Base-by-base conservation (phyloP, 2,113 vertebrate genomes). In the Pungitius pungitius region DNA sequence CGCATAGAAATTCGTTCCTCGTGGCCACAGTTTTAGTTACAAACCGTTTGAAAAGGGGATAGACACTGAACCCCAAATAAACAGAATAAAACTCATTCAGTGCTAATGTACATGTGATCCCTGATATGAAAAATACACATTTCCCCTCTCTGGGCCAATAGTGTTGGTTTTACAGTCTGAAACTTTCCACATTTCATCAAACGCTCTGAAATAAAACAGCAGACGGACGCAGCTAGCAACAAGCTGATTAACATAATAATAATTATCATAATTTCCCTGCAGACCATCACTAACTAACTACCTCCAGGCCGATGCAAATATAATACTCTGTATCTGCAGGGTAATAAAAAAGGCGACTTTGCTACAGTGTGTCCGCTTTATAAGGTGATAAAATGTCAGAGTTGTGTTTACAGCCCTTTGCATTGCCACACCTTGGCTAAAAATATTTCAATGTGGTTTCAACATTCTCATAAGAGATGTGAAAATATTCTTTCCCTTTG, bases 191-290 rank as follows among this genome's bases (percentile, higher is more conserved):
- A 55, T 63, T 37, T 52, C 4, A 24, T 11, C 42, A 30, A 52
- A 27, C 30, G 18, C 40, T 18, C 40, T n/a, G 22, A 56, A 8
- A 47, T 37, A 61, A 59, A 75, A 55, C 75, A 69, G 54, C 49
- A 70, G 47, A 18, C 27, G 6, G n/a, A 43, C 24, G 35, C 12
- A 11, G 10, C 8, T 49, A 43, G 3, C 3, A 18, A 45, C 43
- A 22, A 59, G 59, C 60, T 57, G 35, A 45, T 42, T 43, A 56
- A 76, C 10, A 40, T 26, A 35, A 35, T 7, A 35, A 35, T 35
- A 35, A 6, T 7, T 35, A 35, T 7, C 33, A 35, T 35, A 35
- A 35, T 65, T 82, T 80, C 57, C 77, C 74, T 52, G 54, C 22
- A 61, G 22, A 82, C 37, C 52, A 68, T 56, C 57, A 65, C 33